Percentiles rank a stretch among this genome's conserved stretches.
These are phyloP conservation scores for Oncorhynchus keta DNA, from an alignment of 2,113 vertebrate species.

Conservation along the genomic window DNA sequence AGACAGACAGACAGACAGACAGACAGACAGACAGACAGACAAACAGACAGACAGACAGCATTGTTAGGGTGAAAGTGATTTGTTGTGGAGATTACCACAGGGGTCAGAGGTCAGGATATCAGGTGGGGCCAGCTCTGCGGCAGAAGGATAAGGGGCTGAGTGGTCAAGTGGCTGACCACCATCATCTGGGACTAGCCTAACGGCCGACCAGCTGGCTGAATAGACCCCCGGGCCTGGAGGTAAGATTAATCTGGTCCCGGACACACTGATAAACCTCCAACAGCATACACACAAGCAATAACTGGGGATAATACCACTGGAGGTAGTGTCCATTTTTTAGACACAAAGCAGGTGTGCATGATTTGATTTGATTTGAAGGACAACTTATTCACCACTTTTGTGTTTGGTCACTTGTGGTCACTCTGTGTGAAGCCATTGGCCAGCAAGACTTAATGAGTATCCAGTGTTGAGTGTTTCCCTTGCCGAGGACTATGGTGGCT, in stretches of 20 bases:
- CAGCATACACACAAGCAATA: slow-evolving; percentile 43
- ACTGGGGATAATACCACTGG: slow-evolving; percentile 32
- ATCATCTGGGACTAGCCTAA: slow-evolving; percentile 41
- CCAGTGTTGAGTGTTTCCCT: no score
- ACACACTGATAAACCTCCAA: slow-evolving; percentile 52
- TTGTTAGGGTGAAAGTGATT: slow-evolving; percentile 32
- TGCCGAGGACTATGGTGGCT: no score
- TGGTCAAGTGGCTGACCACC: slow-evolving; percentile 53
- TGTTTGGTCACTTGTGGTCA: not conserved
- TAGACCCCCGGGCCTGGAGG: slow-evolving; percentile 40
- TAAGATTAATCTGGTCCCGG: slow-evolving; percentile 58
- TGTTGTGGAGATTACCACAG: slow-evolving; percentile 41
- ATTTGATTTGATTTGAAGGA: not conserved
- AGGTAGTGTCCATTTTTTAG: not conserved
- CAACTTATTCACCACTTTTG: not conserved
- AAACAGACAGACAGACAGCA: slow-evolving; percentile 13
- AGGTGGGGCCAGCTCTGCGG: slow-evolving; percentile 46
- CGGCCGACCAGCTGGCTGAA: slow-evolving; percentile 1
- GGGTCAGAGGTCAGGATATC: slow-evolving; percentile 57
- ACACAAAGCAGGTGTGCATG: not conserved
- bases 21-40: no score
- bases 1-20: no score
- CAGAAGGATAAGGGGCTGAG: slow-evolving; percentile 41
- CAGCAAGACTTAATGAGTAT: no score
- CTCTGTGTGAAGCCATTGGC: no score